phyloP scores from a whole-genome alignment of 30 jellyfish, hydroid and myxozoan genomes.

The Chironex yamaguchii region DNA sequence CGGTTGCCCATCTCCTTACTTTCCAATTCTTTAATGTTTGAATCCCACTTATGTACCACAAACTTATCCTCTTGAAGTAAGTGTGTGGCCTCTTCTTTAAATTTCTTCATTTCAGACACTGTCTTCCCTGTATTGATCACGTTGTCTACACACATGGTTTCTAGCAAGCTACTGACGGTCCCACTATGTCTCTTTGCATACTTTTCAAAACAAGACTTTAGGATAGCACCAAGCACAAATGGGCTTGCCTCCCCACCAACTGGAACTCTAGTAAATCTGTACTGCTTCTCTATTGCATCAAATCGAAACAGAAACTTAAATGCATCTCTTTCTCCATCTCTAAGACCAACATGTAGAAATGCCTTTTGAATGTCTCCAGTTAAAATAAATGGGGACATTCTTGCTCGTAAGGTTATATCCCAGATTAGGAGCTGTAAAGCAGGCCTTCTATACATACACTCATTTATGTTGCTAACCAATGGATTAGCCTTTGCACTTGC shows the following conservation, averaged over 20 bases:
- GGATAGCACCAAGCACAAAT: slow-evolving; percentile 37
- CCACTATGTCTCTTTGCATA: no score
- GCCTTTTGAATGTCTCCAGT: slow-evolving; percentile 44
- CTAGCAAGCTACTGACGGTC: no score
- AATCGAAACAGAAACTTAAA: slow-evolving; percentile 39
- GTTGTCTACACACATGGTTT: no score
- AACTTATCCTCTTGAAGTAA: no score
- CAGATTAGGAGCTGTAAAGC: slow-evolving; percentile 51
- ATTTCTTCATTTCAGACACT: no score
- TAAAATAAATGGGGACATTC: slow-evolving; percentile 41
- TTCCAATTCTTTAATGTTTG: slow-evolving; percentile 32
- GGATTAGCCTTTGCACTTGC: slow-evolving; percentile 43
- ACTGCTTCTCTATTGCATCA: no score
- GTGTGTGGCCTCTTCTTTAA: no score
- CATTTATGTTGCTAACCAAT: slow-evolving; percentile 15
- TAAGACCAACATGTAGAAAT: slow-evolving; percentile 40
- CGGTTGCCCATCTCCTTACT: slow-evolving; percentile 47
- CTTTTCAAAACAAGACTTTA: no score
- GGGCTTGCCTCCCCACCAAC: slow-evolving; percentile 70
- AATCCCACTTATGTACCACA: slow-evolving; percentile 72
- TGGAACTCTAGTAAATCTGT: no score
- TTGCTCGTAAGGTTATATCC: slow-evolving; percentile 64
- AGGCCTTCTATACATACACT: slow-evolving; percentile 39
- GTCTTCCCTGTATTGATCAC: no score
- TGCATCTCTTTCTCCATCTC: slow-evolving; percentile 55